Conservation (phyloP, 2,797 vertebrate species). For the Coccyzus lansbergi region DNA sequence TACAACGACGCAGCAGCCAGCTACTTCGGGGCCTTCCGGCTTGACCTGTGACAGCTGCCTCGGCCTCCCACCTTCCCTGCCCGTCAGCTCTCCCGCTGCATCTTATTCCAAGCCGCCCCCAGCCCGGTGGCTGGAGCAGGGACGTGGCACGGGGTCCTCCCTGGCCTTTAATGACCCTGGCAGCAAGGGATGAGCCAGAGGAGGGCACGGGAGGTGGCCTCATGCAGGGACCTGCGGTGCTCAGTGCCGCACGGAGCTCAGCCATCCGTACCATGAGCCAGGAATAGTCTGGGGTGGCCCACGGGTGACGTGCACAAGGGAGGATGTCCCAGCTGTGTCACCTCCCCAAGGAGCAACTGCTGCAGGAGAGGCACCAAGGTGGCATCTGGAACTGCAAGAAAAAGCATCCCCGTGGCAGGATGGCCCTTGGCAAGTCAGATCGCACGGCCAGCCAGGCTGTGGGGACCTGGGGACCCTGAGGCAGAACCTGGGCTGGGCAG, state of each 20-base stretch:
- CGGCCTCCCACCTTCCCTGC: background rate
- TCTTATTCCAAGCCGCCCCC: rapidly evolving
- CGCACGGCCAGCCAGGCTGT: background rate
- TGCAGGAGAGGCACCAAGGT: background rate
- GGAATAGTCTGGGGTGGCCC: rapidly evolving
- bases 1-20: slow-evolving; percentile 84
- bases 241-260: rapidly evolving
- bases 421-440: no score
- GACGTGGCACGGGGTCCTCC: no score
- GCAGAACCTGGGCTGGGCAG: background rate
- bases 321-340: no score
- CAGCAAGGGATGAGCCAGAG: rapidly evolving
- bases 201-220: background rate
- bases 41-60: slow-evolving; percentile 80
- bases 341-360: background rate
- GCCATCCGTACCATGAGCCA: rapidly evolving
- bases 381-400: background rate
- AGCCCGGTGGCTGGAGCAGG: rapidly evolving
- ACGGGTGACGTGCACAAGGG: rapidly evolving
- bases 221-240: background rate
- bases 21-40: slow-evolving; percentile 88
- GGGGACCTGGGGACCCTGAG: background rate
- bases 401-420: rapidly evolving
- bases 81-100: rapidly evolving
- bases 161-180: rapidly evolving